Evolutionary conservation across 2,888 invertebrate species (phyloP), one percentile per base, ranked within the genome.

Genomic region (Uloborus plumipes): DNA sequence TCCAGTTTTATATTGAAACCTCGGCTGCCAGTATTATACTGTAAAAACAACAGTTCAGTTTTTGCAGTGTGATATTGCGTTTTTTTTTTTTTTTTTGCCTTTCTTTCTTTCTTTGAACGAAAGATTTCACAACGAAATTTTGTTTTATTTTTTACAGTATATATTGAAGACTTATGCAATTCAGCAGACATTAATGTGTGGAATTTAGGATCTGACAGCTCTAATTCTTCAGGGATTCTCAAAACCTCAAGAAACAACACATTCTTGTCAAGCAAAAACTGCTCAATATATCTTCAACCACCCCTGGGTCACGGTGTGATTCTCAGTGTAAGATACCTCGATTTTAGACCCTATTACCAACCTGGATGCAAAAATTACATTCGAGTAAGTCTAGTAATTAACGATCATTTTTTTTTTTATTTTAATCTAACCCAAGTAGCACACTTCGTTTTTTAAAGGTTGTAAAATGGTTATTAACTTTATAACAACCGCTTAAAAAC

Each of bases 201-300:
- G 65, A 71, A 70, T 55, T 65, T 78, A 18, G 78, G 78, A 71
- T 78, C 78, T 4, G 71, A 50, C 13, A 78, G 22, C 50, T 50
- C 70, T 11, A 78, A 78, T 71, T 71, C 78, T 6, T 78, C 78
- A 7, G 78, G 78, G 2, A 58, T 78, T 18, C 20, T 78, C 18
- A 71, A 64, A 65, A 18, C 71, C 1, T 71, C 78, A 2, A 49
- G 31, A 50, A n/a, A 58, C 9, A 16, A 39, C 13, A 18, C 14
- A 9, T 78, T 71, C 39, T 20, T 78, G 16, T 16, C 22, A 64
- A 61, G 22, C 53, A 55, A 55, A 53, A 71, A 78, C 22, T 78
- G 78, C 14, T 58, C 78, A 13, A 50, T 78, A 13, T 16, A 58
- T 50, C 58, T 78, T 15, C 78, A 78, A 31, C 78, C 78, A 0